phyloP scores from a whole-genome alignment of 2,113 vertebrate genomes.

The Hiodon tergisus region DNA sequence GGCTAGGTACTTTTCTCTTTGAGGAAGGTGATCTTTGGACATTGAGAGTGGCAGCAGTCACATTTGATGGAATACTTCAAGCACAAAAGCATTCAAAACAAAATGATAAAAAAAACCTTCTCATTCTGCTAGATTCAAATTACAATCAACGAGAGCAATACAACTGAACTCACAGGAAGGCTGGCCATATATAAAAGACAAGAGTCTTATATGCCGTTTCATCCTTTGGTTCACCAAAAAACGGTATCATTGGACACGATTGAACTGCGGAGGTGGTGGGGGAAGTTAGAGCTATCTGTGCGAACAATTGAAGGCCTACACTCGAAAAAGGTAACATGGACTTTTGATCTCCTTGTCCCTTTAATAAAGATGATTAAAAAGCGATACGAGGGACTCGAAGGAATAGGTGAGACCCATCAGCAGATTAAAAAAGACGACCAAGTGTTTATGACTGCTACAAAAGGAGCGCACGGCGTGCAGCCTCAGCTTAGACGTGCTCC shows the following conservation, averaged over 20 bases:
- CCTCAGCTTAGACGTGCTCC: too few relatives aligned
- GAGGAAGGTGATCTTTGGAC: too few relatives aligned
- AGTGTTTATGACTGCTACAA: neutral
- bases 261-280: neutral
- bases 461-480: neutral
- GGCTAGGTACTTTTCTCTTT: too few relatives aligned
- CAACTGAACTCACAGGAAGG: neutral
- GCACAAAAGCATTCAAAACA: neutral
- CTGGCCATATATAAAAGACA: neutral
- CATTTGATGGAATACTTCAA: neutral
- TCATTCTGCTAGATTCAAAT: conserved; percentile 1
- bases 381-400: neutral
- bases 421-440: neutral
- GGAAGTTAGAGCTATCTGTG: neutral
- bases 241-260: neutral
- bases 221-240: neutral
- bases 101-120: neutral
- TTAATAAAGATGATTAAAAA: conserved; percentile 20
- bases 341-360: conserved; percentile 15
- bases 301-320: neutral
- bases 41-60: too few relatives aligned
- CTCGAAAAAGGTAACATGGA: neutral
- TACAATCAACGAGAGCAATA: neutral
- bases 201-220: too few relatives aligned
- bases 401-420: neutral